Base-by-base conservation (phyloP, 2,888 invertebrate species). In the Neoscelio sp. region DNA sequence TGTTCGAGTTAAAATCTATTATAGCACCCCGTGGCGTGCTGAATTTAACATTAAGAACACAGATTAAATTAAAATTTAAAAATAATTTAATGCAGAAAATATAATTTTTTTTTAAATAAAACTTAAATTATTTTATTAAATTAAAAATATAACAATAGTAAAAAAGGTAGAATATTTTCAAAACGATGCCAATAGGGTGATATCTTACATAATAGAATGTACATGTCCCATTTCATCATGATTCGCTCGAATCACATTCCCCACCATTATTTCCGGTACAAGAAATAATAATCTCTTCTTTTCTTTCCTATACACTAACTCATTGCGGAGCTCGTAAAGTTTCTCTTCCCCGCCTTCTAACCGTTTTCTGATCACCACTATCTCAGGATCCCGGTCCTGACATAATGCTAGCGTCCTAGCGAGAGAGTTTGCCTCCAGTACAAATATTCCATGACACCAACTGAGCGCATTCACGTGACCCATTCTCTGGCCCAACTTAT, bases 291-390 rank as follows among this genome's bases (percentile, higher is more conserved):
- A 56, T 10, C 64, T 67, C 2, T 33, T 28, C 5, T 42, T 50
- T 3, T 64, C 13, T 50, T 82, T 83, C 8, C 70, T 60, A 28
- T 82, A 84, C 8, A 81, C 80, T 2, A 80, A 26, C 1, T 82
- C 78, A 13, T 85, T 62, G 6, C 82, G 46, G 6, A 83, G 23
- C 38, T 84, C 82, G 50, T 52, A 80, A 15, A 20, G 30, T 52
- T 78, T 75, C 13, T 73, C 62, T 52, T 82, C 82, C 1, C 44
- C 12, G 28, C 18, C 60, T 26, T 82, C 74, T n/a, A 82, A 40
- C 15, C 35, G 35, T 8, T 65, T 30, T 2, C 78, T 64, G 10
- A 84, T 75, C 15, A 73, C 65, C 0, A 4, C 1, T 15, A 83
- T 82, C 7, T 64, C 42, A 0, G 23, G 20, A 12, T 82, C 79